Conservation (phyloP, 2,113 vertebrate genomes). For the Tychaedon coryphoeus region DNA sequence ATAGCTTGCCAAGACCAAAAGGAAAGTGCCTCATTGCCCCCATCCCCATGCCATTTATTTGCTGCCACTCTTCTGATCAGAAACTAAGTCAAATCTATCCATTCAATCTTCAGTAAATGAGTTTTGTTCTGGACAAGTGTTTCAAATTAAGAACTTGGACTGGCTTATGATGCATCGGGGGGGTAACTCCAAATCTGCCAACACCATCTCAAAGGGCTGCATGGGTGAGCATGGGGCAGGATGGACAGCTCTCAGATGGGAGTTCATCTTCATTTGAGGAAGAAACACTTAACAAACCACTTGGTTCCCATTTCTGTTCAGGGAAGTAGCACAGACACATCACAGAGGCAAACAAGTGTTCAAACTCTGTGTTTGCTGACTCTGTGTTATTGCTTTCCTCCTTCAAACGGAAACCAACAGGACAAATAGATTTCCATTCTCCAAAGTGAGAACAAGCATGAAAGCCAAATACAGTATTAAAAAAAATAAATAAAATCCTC, state of each 20-base stretch:
- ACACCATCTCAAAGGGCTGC: not conserved
- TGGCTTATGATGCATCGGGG: not conserved
- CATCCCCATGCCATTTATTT: not conserved
- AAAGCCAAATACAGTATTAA: not conserved
- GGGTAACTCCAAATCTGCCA: not conserved
- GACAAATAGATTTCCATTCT: not conserved
- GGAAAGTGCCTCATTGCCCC: not conserved
- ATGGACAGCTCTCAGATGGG: not conserved
- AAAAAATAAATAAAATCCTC: not conserved
- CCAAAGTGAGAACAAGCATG: not conserved
- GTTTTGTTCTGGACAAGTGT: not conserved
- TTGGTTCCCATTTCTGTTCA: not conserved
- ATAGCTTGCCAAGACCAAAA: not conserved
- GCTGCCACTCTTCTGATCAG: not conserved
- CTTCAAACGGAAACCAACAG: not conserved
- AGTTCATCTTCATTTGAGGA: not conserved
- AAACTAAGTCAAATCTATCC: not conserved
- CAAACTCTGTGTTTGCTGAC: not conserved
- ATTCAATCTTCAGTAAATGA: not conserved
- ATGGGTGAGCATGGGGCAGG: not conserved
- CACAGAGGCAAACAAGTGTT: not conserved
- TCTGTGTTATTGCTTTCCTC: not conserved
- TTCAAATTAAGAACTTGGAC: not conserved
- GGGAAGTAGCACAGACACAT: not conserved
- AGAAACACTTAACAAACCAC: not conserved